Evolutionary conservation across 2,888 invertebrate species (phyloP), one percentile per base, ranked within the genome.

Genomic region (Dicyrtomina minuta): DNA sequence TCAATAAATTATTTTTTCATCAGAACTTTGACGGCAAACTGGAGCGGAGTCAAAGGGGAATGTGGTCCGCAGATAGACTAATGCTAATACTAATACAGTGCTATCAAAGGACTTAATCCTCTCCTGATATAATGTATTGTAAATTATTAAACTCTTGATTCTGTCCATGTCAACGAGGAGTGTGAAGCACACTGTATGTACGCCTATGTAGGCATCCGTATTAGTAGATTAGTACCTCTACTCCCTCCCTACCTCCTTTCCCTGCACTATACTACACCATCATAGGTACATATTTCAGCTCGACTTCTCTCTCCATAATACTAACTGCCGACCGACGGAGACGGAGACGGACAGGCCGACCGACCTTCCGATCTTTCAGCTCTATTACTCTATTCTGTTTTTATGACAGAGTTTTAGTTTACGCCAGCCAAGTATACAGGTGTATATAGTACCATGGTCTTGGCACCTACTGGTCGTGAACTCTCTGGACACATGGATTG

Each of bases 1-100:
- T 65, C 65, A 65, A 65, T 65, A 65, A 41, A 58, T 41, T 33
- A 33, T 58, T 58, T 39, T 58, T 56, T 24, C n/a, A 8, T 33
- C 3, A 5, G 33, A 33, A 33, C 33, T 41, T n/a, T 27, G 58
- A 58, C 58, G 58, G 33, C 58, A 58, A n/a, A 58, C 39, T 33
- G 17, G 51, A 58, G 58, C 39, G 12, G 58, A 58, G 41, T 58
- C 58, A 58, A 58, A 58, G 58, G 58, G 13, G n/a, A 58, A n/a
- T n/a, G n/a, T 46, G 51, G 39, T 22, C 51, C 17, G 15, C 41
- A 41, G 41, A 58, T 41, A 46, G 46, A n/a, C 33, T 33, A 33
- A 33, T 33, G 33, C 33, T 8, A 33, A 33, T 33, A 33, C 33
- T 33, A 33, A 33, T 33, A 33, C 33, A 33, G 5, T 39, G 41